Conservation (phyloP, 2,888 invertebrate genomes). For the Nycteola revayana region DNA sequence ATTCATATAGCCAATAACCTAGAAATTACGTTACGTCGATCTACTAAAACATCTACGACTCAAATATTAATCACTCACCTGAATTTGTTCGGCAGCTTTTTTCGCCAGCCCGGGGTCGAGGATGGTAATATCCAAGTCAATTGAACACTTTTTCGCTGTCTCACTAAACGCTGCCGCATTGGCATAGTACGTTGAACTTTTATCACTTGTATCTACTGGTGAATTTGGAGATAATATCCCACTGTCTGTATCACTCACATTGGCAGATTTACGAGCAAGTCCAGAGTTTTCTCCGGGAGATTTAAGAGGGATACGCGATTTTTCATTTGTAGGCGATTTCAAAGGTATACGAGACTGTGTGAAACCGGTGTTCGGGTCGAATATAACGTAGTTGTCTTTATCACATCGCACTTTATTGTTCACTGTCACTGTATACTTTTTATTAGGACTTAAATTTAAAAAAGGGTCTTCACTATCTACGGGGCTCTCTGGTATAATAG, state of each 20-base stretch:
- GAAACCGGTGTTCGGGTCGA: slow-evolving; percentile 76
- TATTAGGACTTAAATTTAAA: slow-evolving; percentile 74
- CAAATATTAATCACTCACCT: slow-evolving; percentile 60
- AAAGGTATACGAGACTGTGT: slow-evolving; percentile 54
- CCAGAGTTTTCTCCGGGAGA: slow-evolving; percentile 62
- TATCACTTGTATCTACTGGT: slow-evolving; percentile 77
- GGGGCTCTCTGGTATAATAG: slow-evolving; percentile 77
- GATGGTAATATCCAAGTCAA: slow-evolving; percentile 65
- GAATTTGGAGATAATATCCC: slow-evolving; percentile 84
- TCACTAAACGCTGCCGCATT: slow-evolving; percentile 69
- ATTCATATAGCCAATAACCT: no score
- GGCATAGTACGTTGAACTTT: slow-evolving; percentile 56
- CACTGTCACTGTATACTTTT: slow-evolving; percentile 77
- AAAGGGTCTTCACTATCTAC: slow-evolving; percentile 75
- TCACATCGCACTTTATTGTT: slow-evolving; percentile 78
- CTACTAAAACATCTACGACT: not conserved
- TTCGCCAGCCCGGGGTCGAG: slow-evolving; percentile 68
- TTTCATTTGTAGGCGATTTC: slow-evolving; percentile 56
- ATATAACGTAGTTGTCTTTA: slow-evolving; percentile 78
- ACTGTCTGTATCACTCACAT: slow-evolving; percentile 84
- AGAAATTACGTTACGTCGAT: no score
- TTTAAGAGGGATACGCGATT: slow-evolving; percentile 59
- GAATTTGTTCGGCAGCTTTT: slow-evolving; percentile 73
- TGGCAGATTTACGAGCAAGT: slow-evolving; percentile 58
- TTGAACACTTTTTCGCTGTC: slow-evolving; percentile 54